Evolutionary conservation across 2,113 vertebrate species (phyloP).

Genomic region (Haplochromis vanheusdeni): DNA sequence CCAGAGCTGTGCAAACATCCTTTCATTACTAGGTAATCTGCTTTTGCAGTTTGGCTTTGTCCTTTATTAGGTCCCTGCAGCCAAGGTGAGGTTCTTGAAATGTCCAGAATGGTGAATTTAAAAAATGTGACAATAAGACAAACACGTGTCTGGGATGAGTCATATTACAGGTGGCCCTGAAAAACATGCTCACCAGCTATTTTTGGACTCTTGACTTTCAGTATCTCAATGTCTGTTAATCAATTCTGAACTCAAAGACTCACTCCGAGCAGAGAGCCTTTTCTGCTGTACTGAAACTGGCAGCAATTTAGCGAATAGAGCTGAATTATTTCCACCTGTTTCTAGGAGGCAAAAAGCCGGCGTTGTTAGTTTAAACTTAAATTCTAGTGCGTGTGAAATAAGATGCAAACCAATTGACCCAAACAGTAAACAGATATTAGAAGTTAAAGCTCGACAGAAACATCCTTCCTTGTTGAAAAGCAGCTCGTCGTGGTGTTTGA

Average conservation of each 20-base stretch:
- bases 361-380: neutral
- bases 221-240: neutral
- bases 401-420: neutral
- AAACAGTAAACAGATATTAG: neutral
- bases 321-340: neutral
- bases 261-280: neutral
- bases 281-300: neutral
- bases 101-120: neutral
- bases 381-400: neutral
- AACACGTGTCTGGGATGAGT: neutral
- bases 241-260: neutral
- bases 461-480: neutral
- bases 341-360: accelerated
- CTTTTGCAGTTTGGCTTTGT: neutral
- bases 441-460: neutral
- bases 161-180: neutral
- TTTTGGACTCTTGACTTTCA: neutral
- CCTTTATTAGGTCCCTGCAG: neutral
- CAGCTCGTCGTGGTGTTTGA: neutral
- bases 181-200: neutral
- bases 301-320: accelerated
- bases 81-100: neutral
- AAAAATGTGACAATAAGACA: neutral
- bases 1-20: accelerated
- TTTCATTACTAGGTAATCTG: neutral